phyloP scores from a whole-genome alignment of 2,797 vertebrate species.

The Crocodylus rhombifer region DNA sequence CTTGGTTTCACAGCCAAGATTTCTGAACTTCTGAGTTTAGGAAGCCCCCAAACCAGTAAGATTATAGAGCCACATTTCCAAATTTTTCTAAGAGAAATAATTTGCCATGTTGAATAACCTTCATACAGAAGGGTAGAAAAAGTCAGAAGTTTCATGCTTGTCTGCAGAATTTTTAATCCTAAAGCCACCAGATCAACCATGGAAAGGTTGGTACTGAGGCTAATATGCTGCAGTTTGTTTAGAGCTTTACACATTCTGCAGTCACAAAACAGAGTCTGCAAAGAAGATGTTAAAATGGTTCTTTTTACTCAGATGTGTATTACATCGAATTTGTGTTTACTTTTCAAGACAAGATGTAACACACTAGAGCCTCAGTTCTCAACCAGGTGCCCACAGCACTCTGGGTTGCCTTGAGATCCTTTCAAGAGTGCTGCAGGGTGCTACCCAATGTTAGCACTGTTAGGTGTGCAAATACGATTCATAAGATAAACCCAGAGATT shows the following conservation, averaged over 20 bases:
- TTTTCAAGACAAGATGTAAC: neutral
- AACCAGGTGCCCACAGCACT: too few species aligned
- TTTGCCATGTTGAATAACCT: neutral
- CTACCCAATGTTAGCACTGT: too few species aligned
- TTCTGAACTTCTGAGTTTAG: slow-evolving; percentile 5
- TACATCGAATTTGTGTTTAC: slow-evolving; percentile 29
- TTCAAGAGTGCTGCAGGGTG: too few species aligned
- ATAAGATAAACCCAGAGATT: too few species aligned
- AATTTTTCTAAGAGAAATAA: slow-evolving; percentile 8
- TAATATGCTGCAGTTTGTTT: neutral
- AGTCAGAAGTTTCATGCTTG: slow-evolving; percentile 28
- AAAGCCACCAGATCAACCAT: slow-evolving; percentile 38
- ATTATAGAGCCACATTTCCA: neutral
- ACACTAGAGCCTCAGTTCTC: neutral
- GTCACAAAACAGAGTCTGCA: neutral
- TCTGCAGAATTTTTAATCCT: neutral
- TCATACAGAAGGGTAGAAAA: neutral
- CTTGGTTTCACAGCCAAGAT: neutral
- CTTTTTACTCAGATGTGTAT: neutral
- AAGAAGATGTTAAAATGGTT: neutral
- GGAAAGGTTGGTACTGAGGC: slow-evolving; percentile 27
- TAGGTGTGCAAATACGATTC: too few species aligned
- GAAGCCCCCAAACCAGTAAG: neutral
- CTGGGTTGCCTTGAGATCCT: too few species aligned
- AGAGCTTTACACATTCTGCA: neutral